phyloP scores from a whole-genome alignment of 2,113 vertebrate species.

The Dasyprocta punctata region DNA sequence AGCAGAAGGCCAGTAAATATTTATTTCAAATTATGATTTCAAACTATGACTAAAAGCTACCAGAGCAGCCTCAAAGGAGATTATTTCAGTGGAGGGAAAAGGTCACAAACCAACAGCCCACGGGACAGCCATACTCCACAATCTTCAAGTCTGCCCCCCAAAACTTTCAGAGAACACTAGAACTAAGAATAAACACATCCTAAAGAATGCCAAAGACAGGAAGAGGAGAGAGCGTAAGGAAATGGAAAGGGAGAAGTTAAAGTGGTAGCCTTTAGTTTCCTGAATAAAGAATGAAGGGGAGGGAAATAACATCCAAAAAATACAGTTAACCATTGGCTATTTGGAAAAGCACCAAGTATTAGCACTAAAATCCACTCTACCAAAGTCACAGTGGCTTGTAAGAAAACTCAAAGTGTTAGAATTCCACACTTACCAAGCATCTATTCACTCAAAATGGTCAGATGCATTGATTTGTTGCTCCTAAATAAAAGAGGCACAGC shows the following conservation, averaged over 20 bases:
- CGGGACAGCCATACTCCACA: background rate
- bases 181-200: background rate
- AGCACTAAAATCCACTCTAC: background rate
- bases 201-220: background rate
- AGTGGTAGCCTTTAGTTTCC: slow-evolving; percentile 2
- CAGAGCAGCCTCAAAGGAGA: background rate
- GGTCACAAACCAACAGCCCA: background rate
- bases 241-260: background rate
- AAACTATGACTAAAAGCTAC: background rate
- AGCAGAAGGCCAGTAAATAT: background rate
- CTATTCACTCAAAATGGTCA: slow-evolving; percentile 29
- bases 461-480: background rate
- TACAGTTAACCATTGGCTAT: background rate
- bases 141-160: background rate
- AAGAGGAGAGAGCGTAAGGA: background rate
- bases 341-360: background rate
- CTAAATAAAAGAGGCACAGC: slow-evolving; percentile 1
- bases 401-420: background rate
- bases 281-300: background rate
- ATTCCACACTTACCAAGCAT: background rate
- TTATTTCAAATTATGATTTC: background rate
- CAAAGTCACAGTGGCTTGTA: background rate
- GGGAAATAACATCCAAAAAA: background rate
- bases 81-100: rapidly evolving
- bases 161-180: background rate